Percentiles rank a stretch among this genome's conserved stretches.
These are phyloP conservation scores for Trachythela sp. DNA, from an alignment of 64 coral and sea anemone species.

Conservation along the genomic window DNA sequence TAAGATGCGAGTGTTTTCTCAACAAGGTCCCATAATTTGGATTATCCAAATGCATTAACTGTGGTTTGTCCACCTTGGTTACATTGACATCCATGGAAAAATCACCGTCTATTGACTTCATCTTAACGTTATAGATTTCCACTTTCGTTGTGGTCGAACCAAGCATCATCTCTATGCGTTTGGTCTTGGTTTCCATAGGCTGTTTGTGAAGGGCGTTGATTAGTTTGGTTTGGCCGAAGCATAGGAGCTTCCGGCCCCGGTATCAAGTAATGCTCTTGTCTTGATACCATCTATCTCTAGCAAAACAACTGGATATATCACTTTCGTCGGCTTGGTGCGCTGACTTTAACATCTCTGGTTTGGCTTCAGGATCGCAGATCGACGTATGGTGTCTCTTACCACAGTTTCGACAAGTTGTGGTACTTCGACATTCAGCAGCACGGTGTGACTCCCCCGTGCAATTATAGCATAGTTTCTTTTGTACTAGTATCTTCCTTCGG, in stretches of 20 bases:
- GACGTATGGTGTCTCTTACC: slow-evolving; percentile 29
- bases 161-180: neutral
- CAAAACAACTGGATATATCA: neutral
- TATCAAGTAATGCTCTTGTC: neutral
- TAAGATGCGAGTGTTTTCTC: too few species aligned
- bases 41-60: neutral
- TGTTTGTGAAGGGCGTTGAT: neutral
- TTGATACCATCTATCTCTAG: neutral
- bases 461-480: slow-evolving; percentile 51
- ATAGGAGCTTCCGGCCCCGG: neutral
- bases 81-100: neutral
- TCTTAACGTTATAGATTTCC: neutral
- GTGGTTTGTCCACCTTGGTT: neutral
- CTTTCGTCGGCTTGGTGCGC: neutral
- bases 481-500: slow-evolving; percentile 38
- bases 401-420: neutral
- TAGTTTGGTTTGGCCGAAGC: neutral
- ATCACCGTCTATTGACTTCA: neutral
- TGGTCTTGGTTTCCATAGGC: neutral
- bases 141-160: neutral
- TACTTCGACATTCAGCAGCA: slow-evolving; percentile 35
- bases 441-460: slow-evolving; percentile 28
- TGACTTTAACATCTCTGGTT: neutral
- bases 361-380: slow-evolving; percentile 24
- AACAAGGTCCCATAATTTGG: too few species aligned